A percentile compares a stretch with the other conserved stretches of the same genome.
These are phyloP conservation scores for Cheilosia scutellata DNA, from an alignment of 2,888 invertebrate genomes.

Conservation along the genomic window DNA sequence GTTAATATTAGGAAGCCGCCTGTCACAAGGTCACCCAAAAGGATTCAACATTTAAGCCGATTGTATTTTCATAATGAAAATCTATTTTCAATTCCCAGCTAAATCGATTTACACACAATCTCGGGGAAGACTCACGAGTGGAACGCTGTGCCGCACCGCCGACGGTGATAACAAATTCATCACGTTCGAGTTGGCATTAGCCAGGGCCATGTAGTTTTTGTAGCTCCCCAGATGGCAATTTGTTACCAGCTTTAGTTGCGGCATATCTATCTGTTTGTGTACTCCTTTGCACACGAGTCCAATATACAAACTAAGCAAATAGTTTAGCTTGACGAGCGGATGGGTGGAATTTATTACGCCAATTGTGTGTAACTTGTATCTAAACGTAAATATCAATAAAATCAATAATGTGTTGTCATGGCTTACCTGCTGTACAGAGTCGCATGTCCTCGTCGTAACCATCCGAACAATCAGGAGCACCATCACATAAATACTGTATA, in stretches of 20 bases:
- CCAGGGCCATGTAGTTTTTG: neutral
- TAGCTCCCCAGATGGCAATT: constrained; percentile 46
- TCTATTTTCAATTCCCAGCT: constrained; percentile 20
- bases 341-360: constrained; percentile 48
- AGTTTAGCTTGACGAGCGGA: constrained; percentile 20
- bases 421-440: constrained; percentile 96
- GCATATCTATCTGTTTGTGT: constrained; percentile 18
- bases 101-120: constrained; percentile 25
- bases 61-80: constrained; percentile 1
- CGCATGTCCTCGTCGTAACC: constrained; percentile 98
- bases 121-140: neutral
- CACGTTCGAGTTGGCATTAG: constrained; percentile 9
- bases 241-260: constrained; percentile 50
- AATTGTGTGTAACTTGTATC: constrained; percentile 42
- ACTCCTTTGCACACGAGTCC: constrained; percentile 21
- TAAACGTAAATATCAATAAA: constrained; percentile 23
- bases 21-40: neutral
- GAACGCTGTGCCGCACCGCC: no score
- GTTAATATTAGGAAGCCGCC: no score
- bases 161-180: constrained; percentile 34
- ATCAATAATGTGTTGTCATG: constrained; percentile 31
- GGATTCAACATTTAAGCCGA: neutral
- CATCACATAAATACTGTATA: constrained; percentile 98
- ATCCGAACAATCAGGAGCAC: constrained; percentile 96
- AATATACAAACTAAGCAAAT: constrained; percentile 14